phyloP scores from a whole-genome alignment of 2,888 invertebrate species.

The Sinhomidia bicolor region DNA sequence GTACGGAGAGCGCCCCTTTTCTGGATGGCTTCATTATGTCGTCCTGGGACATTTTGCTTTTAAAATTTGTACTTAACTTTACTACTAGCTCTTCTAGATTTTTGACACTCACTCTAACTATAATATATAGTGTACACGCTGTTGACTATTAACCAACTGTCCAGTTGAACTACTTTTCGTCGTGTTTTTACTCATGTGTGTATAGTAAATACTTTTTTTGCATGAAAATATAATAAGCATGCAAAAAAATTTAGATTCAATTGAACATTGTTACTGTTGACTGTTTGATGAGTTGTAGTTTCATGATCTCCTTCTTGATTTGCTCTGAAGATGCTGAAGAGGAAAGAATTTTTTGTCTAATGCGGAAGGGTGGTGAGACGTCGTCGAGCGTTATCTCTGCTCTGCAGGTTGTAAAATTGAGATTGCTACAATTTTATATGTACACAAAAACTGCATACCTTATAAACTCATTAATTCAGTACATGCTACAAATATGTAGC shows the following conservation, averaged over 20 bases:
- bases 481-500: too few species aligned
- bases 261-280: background rate
- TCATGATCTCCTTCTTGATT: too few species aligned
- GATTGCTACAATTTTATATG: too few species aligned
- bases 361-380: background rate
- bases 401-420: too few species aligned
- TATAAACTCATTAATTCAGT: too few species aligned
- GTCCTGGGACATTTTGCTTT: background rate
- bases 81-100: too few species aligned
- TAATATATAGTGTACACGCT: slow-evolving; percentile 49
- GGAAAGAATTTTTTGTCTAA: background rate
- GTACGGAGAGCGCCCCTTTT: background rate
- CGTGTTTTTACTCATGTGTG: background rate
- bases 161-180: background rate
- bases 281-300: background rate
- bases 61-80: background rate
- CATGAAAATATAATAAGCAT: background rate
- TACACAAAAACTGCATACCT: too few species aligned
- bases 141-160: slow-evolving; percentile 53
- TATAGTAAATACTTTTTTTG: background rate
- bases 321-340: too few species aligned
- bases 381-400: too few species aligned
- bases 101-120: too few species aligned
- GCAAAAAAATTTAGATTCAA: background rate
- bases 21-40: background rate